phyloP scores from a whole-genome alignment of 1,140 invertebrate species.

The Drosophila cardini region DNA sequence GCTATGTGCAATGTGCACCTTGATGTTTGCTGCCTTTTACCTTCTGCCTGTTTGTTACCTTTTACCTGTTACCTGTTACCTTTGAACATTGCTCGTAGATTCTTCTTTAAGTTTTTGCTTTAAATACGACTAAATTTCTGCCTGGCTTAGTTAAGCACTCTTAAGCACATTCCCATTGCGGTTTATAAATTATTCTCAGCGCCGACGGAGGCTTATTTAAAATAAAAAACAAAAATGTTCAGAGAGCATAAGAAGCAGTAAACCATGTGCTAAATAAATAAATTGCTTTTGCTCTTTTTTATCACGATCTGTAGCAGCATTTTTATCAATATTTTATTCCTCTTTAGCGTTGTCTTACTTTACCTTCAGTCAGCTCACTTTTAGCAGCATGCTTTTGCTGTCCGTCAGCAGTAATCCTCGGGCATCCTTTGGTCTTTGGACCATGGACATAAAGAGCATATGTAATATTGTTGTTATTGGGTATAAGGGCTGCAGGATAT shows the following conservation, averaged over 20 bases:
- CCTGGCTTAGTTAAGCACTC: conserved; percentile 18
- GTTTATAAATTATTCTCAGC: conserved; percentile 63
- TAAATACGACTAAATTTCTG: conserved; percentile 7
- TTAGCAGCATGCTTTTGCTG: conserved; percentile 6
- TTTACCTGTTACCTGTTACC: conserved; percentile 1
- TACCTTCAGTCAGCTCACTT: background rate
- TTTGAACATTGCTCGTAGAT: conserved; percentile 10
- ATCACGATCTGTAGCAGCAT: conserved; percentile 60
- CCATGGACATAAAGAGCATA: conserved; percentile 41
- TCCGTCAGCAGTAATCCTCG: conserved; percentile 16
- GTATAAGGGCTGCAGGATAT: conserved; percentile 2
- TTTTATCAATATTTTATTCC: conserved; percentile 52
- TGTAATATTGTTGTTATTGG: conserved; percentile 19
- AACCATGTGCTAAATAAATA: conserved; percentile 61
- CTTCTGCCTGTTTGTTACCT: too few species aligned
- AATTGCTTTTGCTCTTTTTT: conserved; percentile 53
- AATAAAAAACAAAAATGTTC: conserved; percentile 8
- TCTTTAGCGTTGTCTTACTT: background rate
- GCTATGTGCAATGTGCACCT: too few species aligned
- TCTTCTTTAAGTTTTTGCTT: conserved; percentile 18
- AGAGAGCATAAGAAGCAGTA: conserved; percentile 1
- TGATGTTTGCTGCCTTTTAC: background rate
- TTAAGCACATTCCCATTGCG: conserved; percentile 23
- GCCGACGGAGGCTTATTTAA: conserved; percentile 26
- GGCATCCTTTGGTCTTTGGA: background rate